Evolutionary conservation across 2,797 vertebrate genomes (phyloP).

Genomic region (Columba guinea): DNA sequence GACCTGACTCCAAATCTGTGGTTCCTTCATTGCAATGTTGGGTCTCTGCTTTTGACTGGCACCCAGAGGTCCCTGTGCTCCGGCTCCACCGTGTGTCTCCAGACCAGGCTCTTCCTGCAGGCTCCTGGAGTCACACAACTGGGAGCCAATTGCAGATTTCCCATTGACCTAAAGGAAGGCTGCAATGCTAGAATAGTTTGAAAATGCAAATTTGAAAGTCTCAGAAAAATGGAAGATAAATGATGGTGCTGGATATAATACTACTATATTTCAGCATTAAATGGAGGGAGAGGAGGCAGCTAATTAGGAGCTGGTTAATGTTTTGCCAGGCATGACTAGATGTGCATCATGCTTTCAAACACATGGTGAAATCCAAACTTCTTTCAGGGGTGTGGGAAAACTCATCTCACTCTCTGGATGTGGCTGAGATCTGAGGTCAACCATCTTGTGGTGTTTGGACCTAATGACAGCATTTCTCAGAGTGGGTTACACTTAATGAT

Average conservation of each 20-base stretch:
- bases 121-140: accelerated
- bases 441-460: background rate
- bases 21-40: accelerated
- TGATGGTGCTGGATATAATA: background rate
- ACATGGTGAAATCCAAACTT: background rate
- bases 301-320: background rate
- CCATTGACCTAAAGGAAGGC: background rate
- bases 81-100: background rate
- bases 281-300: background rate
- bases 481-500: background rate
- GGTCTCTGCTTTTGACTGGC: background rate
- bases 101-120: background rate
- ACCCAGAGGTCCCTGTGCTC: background rate
- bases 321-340: background rate
- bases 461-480: background rate
- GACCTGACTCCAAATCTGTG: background rate
- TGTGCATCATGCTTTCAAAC: background rate
- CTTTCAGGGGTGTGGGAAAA: background rate
- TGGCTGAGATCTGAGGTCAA: background rate
- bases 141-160: background rate
- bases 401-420: background rate
- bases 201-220: background rate
- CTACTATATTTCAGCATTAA: background rate
- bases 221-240: background rate
- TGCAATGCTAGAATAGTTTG: background rate